Evolutionary conservation across 2,113 vertebrate genomes (phyloP).

Genomic region (Chunga burmeisteri): DNA sequence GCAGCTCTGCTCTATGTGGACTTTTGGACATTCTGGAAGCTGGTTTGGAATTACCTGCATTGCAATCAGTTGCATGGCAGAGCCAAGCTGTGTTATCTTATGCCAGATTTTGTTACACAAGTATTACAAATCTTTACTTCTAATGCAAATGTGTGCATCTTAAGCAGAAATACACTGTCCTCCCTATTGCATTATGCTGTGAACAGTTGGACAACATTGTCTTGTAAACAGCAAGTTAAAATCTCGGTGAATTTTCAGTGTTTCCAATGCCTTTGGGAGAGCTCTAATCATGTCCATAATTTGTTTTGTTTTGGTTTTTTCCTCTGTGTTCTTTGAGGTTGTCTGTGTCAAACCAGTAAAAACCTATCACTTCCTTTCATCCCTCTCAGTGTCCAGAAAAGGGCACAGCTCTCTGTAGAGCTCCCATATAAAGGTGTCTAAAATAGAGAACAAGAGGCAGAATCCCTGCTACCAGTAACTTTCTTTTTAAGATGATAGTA

Average conservation of each 20-base stretch:
- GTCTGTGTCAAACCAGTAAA: not conserved
- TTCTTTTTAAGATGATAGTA: not conserved
- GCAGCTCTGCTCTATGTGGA: not conserved
- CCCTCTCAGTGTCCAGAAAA: not conserved
- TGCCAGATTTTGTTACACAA: not conserved
- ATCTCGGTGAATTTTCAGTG: not conserved
- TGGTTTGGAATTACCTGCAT: not conserved
- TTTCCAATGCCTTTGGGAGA: not conserved
- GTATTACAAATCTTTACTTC: not conserved
- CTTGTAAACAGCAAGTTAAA: not conserved
- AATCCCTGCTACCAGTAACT: not conserved
- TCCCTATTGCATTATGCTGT: not conserved
- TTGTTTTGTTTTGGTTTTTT: not conserved
- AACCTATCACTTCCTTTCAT: not conserved
- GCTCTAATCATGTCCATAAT: not conserved
- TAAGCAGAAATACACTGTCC: not conserved
- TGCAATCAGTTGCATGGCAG: not conserved
- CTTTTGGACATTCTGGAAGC: not conserved
- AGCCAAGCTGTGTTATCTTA: not conserved
- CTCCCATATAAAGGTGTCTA: not conserved
- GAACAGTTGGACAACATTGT: not conserved
- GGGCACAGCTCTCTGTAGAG: not conserved
- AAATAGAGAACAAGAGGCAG: not conserved
- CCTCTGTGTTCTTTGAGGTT: not conserved
- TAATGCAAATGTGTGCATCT: not conserved